Evolutionary conservation across 2,113 vertebrate genomes (phyloP).

Genomic region (Rutilus rutilus): DNA sequence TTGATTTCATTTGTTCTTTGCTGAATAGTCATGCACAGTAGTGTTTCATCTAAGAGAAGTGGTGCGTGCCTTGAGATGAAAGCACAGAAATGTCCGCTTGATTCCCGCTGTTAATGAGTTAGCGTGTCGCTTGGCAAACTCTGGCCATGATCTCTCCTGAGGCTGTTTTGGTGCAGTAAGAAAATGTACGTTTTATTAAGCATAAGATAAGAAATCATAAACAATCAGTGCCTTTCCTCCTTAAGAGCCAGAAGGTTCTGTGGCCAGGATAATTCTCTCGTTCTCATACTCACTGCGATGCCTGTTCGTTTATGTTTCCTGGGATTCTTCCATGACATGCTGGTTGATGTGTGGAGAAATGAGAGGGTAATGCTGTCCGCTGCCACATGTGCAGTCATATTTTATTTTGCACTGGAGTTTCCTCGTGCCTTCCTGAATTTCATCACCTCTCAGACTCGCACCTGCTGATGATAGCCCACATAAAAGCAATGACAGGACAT

Average conservation of each 20-base stretch:
- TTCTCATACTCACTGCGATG: not conserved
- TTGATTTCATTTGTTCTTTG: not conserved
- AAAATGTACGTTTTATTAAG: conserved; percentile 58
- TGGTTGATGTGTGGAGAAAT: conserved; percentile 57
- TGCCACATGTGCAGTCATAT: conserved; percentile 46
- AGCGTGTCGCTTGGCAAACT: conserved; percentile 49
- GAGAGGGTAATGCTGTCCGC: conserved; percentile 40
- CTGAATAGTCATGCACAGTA: not conserved
- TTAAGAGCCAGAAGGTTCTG: conserved; percentile 38
- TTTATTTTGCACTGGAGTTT: conserved; percentile 27
- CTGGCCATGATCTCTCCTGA: conserved; percentile 41
- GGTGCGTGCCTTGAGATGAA: conserved; percentile 38
- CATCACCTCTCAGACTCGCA: conserved; percentile 6
- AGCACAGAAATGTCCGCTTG: not conserved
- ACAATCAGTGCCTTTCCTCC: conserved; percentile 53
- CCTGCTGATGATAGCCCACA: conserved; percentile 30
- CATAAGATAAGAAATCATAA: conserved; percentile 62
- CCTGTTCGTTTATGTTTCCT: conserved; percentile 41
- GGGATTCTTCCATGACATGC: conserved; percentile 42
- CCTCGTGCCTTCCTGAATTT: conserved; percentile 15
- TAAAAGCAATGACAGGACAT: conserved; percentile 16
- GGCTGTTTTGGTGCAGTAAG: conserved; percentile 66
- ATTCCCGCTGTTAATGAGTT: conserved; percentile 55
- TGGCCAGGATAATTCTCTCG: conserved; percentile 53
- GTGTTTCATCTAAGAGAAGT: conserved; percentile 7